These are phyloP conservation scores for Terrapene triunguis DNA, from an alignment of 2,113 vertebrate species.

Conservation along the genomic window DNA sequence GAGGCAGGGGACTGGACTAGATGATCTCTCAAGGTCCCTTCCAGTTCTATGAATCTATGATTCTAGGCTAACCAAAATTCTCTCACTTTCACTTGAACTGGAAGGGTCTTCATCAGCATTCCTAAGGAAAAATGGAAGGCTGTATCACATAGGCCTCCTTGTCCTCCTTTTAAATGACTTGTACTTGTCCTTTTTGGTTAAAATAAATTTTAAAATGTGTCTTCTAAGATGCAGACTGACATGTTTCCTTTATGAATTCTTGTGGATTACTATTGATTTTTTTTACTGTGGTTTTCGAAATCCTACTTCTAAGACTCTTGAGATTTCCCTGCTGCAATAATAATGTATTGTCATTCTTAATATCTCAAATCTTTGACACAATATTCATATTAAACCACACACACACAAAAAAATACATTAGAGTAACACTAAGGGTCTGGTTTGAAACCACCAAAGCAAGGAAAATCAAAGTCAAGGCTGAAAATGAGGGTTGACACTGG, in stretches of 20 bases:
- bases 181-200: constrained; percentile 71
- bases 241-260: constrained; percentile 85
- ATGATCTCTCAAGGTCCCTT: no score
- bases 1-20: no score
- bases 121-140: not conserved
- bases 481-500: constrained; percentile 69
- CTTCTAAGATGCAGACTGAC: constrained; percentile 79
- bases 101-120: not conserved
- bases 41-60: not conserved
- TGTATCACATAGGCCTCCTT: not conserved
- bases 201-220: constrained; percentile 72
- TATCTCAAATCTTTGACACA: constrained; percentile 85
- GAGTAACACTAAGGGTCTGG: constrained; percentile 46
- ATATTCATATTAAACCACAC: constrained; percentile 83
- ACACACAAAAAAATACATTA: constrained; percentile 43
- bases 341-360: constrained; percentile 91
- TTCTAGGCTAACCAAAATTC: not conserved
- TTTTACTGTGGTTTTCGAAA: constrained; percentile 85
- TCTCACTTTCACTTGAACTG: not conserved
- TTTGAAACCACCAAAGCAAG: constrained; percentile 35
- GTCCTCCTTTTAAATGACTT: constrained; percentile 49
- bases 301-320: constrained; percentile 81
- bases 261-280: constrained; percentile 89
- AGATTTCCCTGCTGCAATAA: constrained; percentile 83
- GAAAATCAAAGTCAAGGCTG: constrained; percentile 67